phyloP scores from a whole-genome alignment of 2,888 invertebrate species.

The Polydrusus tereticollis region DNA sequence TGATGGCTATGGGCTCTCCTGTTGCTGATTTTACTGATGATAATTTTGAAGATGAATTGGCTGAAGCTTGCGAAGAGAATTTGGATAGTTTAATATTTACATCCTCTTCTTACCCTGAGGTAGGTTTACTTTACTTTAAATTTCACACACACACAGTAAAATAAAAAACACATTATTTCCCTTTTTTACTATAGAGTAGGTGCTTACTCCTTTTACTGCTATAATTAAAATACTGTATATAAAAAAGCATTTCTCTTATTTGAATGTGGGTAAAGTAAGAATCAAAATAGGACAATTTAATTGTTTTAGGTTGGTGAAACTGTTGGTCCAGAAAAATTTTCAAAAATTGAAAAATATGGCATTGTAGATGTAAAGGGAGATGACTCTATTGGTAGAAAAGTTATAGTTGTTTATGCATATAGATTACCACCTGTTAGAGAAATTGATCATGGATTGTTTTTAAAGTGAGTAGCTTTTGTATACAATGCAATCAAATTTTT shows the following conservation, averaged over 20 bases:
- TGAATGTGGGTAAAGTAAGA: too few species aligned
- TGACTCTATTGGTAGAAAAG: slow-evolving; percentile 89
- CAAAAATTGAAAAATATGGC: slow-evolving; percentile 79
- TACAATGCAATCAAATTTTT: too few species aligned
- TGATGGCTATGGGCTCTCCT: slow-evolving; percentile 69
- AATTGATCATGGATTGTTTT: slow-evolving; percentile 74
- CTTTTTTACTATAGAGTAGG: too few species aligned
- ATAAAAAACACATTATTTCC: too few species aligned
- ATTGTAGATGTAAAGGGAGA: slow-evolving; percentile 89
- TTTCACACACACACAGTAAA: neutral
- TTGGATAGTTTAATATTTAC: slow-evolving; percentile 63
- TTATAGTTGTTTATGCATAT: slow-evolving; percentile 97
- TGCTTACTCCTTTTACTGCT: too few species aligned
- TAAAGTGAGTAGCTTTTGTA: slow-evolving; percentile 70
- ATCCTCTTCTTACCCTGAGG: slow-evolving; percentile 66
- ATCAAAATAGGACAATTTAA: neutral
- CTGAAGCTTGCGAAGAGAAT: slow-evolving; percentile 70
- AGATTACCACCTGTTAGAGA: slow-evolving; percentile 71
- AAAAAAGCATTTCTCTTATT: too few species aligned
- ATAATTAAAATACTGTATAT: too few species aligned
- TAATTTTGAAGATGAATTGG: slow-evolving; percentile 90
- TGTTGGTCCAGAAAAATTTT: slow-evolving; percentile 59
- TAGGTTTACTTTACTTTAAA: slow-evolving; percentile 68
- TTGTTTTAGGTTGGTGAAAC: slow-evolving; percentile 66
- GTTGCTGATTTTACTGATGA: slow-evolving; percentile 91